Conservation (phyloP, 2,113 vertebrate species). For the Hydropotes inermis region DNA sequence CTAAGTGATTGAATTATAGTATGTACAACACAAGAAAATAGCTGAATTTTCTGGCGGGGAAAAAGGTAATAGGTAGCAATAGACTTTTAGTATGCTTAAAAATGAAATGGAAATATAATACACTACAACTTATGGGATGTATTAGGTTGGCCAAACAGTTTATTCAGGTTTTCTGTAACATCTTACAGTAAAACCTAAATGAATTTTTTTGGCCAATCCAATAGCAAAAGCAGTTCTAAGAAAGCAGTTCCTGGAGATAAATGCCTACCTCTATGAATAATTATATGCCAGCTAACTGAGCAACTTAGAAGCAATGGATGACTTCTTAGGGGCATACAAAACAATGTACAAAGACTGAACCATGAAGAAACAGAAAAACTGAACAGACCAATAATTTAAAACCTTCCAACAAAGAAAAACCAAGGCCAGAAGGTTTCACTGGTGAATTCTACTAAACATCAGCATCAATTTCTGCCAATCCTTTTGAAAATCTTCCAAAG, state of each 20-base stretch:
- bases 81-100: background rate
- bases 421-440: background rate
- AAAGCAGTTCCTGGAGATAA: background rate
- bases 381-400: background rate
- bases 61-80: background rate
- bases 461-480: background rate
- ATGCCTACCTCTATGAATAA: background rate
- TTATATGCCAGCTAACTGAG: background rate
- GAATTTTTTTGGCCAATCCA: background rate
- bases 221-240: background rate
- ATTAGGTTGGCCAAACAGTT: background rate
- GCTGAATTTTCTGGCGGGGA: background rate
- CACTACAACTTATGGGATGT: background rate
- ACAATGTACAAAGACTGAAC: background rate
- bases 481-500: background rate
- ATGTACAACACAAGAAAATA: background rate
- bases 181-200: background rate
- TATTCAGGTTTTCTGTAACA: background rate
- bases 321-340: background rate
- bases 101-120: background rate
- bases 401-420: background rate
- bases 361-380: background rate
- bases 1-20: background rate
- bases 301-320: background rate
- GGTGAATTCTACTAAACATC: background rate